These are phyloP conservation scores for Cepaea nemoralis DNA, from an alignment of 1,140 invertebrate genomes.

Conservation along the genomic window DNA sequence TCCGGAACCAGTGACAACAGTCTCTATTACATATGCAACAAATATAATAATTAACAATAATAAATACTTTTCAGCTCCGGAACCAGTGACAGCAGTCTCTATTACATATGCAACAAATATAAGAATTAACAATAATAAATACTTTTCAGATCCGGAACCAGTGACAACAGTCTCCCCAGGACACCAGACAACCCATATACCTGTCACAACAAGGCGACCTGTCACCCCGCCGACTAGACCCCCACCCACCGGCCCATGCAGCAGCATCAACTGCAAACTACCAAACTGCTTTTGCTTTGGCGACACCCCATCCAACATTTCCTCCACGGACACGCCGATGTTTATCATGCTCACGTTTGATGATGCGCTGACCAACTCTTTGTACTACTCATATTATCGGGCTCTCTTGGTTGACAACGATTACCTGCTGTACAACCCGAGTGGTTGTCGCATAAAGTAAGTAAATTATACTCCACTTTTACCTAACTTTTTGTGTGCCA, in stretches of 20 bases:
- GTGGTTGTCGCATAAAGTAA: background rate
- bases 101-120: too few relatives aligned
- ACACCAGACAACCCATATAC: background rate
- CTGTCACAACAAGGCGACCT: background rate
- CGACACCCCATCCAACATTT: background rate
- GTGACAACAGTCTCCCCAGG: too few relatives aligned
- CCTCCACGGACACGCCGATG: conserved; percentile 1
- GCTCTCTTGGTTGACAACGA: background rate
- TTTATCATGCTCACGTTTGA: conserved; percentile 31
- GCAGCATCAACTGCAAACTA: conserved; percentile 5
- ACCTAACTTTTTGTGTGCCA: too few relatives aligned
- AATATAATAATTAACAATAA: too few relatives aligned
- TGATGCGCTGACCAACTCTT: conserved; percentile 6
- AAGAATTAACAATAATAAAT: too few relatives aligned
- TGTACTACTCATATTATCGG: background rate
- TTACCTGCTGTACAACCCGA: conserved; percentile 13
- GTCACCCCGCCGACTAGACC: background rate
- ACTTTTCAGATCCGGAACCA: too few relatives aligned
- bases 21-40: too few relatives aligned
- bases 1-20: too few relatives aligned
- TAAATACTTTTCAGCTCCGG: too few relatives aligned
- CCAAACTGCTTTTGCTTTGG: conserved; percentile 34
- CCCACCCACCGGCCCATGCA: background rate
- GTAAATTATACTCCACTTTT: background rate
- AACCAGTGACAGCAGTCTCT: too few relatives aligned